Percentiles rank a stretch among this genome's conserved stretches.
These are phyloP conservation scores for Anthopleura sola DNA, from an alignment of 64 coral and sea anemone genomes.

Conservation along the genomic window DNA sequence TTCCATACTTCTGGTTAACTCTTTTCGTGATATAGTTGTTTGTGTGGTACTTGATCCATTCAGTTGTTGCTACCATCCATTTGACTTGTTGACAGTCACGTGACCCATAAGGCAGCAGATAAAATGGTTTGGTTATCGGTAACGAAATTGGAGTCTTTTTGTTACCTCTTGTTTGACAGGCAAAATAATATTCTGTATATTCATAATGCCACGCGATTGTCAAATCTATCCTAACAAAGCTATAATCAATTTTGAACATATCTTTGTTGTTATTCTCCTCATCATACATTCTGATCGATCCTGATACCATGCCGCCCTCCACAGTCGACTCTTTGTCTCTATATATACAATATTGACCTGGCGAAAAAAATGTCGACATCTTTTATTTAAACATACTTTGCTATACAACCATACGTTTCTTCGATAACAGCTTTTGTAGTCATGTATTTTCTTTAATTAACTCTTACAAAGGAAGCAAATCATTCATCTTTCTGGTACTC, in stretches of 20 bases:
- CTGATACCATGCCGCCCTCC: background rate
- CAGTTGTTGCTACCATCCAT: too few relatives aligned
- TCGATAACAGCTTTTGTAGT: background rate
- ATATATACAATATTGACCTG: background rate
- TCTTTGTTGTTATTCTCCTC: background rate
- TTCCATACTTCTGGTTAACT: background rate
- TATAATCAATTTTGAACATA: background rate
- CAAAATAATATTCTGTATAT: background rate
- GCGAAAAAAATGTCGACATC: background rate
- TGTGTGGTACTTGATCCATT: too few relatives aligned
- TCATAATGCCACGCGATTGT: background rate
- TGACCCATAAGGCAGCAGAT: too few relatives aligned
- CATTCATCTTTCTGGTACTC: too few relatives aligned
- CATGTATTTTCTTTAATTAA: too few relatives aligned
- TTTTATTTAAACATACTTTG: too few relatives aligned
- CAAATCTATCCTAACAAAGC: background rate
- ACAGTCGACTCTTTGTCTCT: background rate
- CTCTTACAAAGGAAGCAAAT: too few relatives aligned
- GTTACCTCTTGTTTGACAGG: conserved; percentile 2
- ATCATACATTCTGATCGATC: background rate
- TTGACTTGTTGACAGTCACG: too few relatives aligned
- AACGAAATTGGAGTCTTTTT: conserved; percentile 5
- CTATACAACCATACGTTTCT: background rate
- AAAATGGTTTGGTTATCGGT: conserved; percentile 2
- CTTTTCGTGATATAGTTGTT: too few relatives aligned